Evolutionary conservation across 2,113 vertebrate species (phyloP), one percentile per base, ranked within the genome.

Genomic region (Pagrus major): DNA sequence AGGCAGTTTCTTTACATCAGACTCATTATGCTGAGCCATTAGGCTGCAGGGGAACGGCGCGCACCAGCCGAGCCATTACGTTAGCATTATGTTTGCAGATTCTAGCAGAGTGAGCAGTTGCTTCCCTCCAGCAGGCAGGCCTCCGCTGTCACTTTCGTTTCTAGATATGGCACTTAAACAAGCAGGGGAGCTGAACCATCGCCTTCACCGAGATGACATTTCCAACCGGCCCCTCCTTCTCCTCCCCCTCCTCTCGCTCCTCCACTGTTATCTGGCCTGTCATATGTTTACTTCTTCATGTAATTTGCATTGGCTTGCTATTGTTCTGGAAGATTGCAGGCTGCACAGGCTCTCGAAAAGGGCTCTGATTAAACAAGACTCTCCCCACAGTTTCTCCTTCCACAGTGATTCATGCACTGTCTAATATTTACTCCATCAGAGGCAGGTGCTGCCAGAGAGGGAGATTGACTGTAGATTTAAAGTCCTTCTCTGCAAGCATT

Each of bases 361-460:
- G 76, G 27, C 51, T 7, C 52, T 56, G 54, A 80, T 80, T 86
- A 78, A 86, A 80, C 84, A 78, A n/a, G 81, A 55, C 44, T 39
- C 64, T 60, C 37, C 55, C 41, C 37, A 20, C 65, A 33, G 52
- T 46, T 69, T 76, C 58, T 76, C 52, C 78, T 59, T 73, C 71
- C 68, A 12, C 12, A 0, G 78, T 82, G 84, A 88, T 86, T 88
- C 75, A 84, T 88, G 76, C 27, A 67, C 74, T 65, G 66, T 84
- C 65, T 44, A 71, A 85, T 81, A 86, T 82, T 76, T 76, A 74
- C 77, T 76, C 81, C 88, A 82, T 82, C 78, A 65, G 47, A 83
- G 61, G 64, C 78, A 82, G 75, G 49, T 64, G 81, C 67, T 74
- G 68, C 70, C 81, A 74, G 61, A 49, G 6, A 66, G 29, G 3